A percentile compares a stretch with the other conserved stretches of the same genome.
Conservation (phyloP, 2,888 invertebrate genomes). For the Trachelus tabidus region DNA sequence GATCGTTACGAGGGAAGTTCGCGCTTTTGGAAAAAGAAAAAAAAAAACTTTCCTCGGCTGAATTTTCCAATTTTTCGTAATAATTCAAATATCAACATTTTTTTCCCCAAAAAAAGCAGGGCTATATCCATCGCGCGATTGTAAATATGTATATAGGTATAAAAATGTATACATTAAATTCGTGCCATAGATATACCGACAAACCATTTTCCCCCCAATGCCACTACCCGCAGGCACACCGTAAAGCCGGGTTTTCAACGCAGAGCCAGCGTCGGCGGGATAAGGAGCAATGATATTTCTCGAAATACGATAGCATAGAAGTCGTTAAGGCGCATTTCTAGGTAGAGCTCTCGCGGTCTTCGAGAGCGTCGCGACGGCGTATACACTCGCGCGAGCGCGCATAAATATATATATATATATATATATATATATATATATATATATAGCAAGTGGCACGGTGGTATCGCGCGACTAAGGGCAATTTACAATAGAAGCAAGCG, state of each 20-base stretch:
- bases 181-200: not conserved
- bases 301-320: not conserved
- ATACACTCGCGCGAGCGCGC: not conserved
- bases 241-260: not conserved
- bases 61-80: not conserved
- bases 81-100: no score
- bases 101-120: no score
- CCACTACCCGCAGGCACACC: not conserved
- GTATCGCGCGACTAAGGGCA: not conserved
- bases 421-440: no score
- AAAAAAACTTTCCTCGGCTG: no score
- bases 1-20: no score
- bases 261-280: not conserved
- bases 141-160: no score
- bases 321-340: not conserved
- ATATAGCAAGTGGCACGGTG: not conserved
- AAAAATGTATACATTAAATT: no score
- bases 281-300: not conserved
- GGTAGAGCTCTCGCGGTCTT: not conserved
- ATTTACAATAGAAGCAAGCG: slow-evolving; percentile 1
- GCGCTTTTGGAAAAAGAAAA: no score
- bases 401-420: no score
- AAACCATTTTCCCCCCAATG: not conserved
- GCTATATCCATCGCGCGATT: no score
- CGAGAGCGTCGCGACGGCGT: not conserved